Evolutionary conservation across 1,140 invertebrate species (phyloP).

Genomic region (Steinernema khuongi): DNA sequence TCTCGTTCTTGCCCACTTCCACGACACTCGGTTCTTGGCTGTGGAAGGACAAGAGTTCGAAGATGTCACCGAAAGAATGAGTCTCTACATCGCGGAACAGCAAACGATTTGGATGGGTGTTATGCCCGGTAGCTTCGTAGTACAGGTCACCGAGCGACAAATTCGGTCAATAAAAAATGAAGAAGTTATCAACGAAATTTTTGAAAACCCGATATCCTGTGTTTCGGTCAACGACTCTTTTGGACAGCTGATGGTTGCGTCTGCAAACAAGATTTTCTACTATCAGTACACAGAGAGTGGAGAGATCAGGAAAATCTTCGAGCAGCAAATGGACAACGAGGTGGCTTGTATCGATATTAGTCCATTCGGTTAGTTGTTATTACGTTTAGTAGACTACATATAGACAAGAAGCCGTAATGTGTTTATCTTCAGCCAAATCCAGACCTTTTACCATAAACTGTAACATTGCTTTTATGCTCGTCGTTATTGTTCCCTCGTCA

Average conservation of each 20-base stretch:
- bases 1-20: constrained; percentile 47
- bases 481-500: too few relatives aligned
- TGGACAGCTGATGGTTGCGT: background rate
- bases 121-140: constrained; percentile 73
- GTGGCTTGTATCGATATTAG: constrained; percentile 92
- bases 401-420: too few relatives aligned
- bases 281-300: background rate
- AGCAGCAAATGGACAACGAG: constrained; percentile 75
- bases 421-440: too few relatives aligned
- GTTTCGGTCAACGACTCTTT: background rate
- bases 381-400: too few relatives aligned
- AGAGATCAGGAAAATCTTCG: constrained; percentile 42
- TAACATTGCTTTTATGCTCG: too few relatives aligned
- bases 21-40: constrained; percentile 67
- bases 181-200: background rate
- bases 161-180: background rate
- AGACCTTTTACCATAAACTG: too few relatives aligned
- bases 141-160: constrained; percentile 64
- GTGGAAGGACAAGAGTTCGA: constrained; percentile 90
- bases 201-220: background rate
- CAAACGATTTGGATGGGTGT: constrained; percentile 90
- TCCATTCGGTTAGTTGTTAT: constrained; percentile 67
- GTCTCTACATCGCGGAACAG: constrained; percentile 67
- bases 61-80: constrained; percentile 62
- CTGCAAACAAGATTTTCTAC: background rate